phyloP scores from a whole-genome alignment of 2,113 vertebrate genomes.

The Aspidoscelis tigris region DNA sequence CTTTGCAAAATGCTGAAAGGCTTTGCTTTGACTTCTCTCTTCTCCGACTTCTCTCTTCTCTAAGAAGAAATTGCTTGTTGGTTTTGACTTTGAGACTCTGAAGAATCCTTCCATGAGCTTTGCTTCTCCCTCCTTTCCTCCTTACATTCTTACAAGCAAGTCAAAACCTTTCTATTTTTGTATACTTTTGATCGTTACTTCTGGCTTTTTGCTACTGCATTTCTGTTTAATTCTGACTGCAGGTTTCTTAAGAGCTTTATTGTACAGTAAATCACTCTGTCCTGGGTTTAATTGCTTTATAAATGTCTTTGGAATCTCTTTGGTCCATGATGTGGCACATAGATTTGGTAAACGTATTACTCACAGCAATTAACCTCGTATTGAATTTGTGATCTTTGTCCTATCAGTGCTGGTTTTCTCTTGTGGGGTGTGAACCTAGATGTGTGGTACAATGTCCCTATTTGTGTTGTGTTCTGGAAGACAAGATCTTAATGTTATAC shows the following conservation, averaged over 20 bases:
- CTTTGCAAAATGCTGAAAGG: background rate
- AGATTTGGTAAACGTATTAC: background rate
- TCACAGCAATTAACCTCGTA: background rate
- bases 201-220: background rate
- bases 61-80: background rate
- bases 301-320: background rate
- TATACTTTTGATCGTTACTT: background rate
- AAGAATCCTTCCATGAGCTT: background rate
- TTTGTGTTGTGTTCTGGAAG: background rate
- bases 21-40: background rate
- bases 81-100: background rate
- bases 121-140: background rate
- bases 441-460: background rate
- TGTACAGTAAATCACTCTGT: background rate
- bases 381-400: background rate
- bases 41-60: background rate
- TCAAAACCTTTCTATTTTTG: background rate
- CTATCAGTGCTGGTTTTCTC: background rate
- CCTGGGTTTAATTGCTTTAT: background rate
- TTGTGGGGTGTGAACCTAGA: background rate
- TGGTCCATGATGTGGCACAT: background rate
- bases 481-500: background rate
- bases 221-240: background rate
- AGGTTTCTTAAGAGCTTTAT: background rate
- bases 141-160: background rate